A percentile compares a stretch with the other conserved stretches of the same genome.
Evolutionary conservation across 2,797 vertebrate species (phyloP).

Genomic region (Takifugu ocellatus): DNA sequence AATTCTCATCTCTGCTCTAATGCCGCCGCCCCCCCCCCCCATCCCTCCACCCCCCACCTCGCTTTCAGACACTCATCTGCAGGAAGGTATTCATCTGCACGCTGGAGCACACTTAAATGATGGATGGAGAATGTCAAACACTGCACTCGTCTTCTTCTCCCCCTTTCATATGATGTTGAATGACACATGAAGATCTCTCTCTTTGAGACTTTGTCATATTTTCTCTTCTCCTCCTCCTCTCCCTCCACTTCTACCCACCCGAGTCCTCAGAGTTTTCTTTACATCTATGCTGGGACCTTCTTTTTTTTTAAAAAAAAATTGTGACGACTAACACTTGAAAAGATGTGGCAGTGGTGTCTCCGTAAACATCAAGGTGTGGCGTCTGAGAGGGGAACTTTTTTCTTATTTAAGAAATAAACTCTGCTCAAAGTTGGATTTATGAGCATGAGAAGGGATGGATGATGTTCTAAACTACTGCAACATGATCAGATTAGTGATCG

Average conservation of each 20-base stretch:
- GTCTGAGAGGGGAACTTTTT: too few species aligned
- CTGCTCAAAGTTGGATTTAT: constrained; percentile 8
- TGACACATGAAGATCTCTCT: constrained; percentile 24
- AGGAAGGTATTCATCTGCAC: constrained; percentile 19
- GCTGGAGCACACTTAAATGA: constrained; percentile 16
- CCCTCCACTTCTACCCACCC: constrained; percentile 20
- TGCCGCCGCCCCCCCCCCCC: constrained; percentile 12
- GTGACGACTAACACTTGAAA: constrained; percentile 43
- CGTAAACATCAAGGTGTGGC: too few species aligned
- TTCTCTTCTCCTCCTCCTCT: background rate
- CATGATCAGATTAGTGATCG: constrained; percentile 33
- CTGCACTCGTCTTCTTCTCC: constrained; percentile 4
- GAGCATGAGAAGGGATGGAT: constrained; percentile 26
- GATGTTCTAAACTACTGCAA: constrained; percentile 37
- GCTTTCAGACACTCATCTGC: constrained; percentile 20
- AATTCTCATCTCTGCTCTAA: constrained; percentile 32
- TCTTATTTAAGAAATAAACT: too few species aligned
- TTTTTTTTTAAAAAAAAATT: constrained; percentile 4
- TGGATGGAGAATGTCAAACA: constrained; percentile 28
- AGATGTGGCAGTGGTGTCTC: constrained; percentile 10
- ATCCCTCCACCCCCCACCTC: background rate
- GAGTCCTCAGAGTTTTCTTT: constrained; percentile 14
- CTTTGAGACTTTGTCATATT: constrained; percentile 20
- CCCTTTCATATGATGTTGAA: constrained; percentile 21
- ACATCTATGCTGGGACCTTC: background rate